Evolutionary conservation across 30 jellyfish, hydroid and myxozoan genomes (phyloP).

Genomic region (Aurelia sp.): DNA sequence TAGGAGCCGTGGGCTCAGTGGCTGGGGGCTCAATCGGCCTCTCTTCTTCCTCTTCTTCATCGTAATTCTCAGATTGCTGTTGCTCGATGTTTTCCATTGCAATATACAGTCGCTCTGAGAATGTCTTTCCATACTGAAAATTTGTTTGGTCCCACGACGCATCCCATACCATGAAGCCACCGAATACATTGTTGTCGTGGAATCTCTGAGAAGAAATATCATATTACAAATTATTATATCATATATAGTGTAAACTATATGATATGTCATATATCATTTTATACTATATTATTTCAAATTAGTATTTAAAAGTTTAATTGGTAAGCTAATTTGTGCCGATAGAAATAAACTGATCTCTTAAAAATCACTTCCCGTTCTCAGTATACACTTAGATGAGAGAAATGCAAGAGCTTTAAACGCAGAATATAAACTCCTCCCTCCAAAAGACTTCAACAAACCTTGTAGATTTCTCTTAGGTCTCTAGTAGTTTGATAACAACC

Average conservation of each 20-base stretch:
- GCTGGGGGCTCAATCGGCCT: slow-evolving; percentile 68
- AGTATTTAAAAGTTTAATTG: too few relatives aligned
- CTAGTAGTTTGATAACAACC: slow-evolving; percentile 66
- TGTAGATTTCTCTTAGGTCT: slow-evolving; percentile 43
- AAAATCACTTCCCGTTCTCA: too few relatives aligned
- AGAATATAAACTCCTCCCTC: too few relatives aligned
- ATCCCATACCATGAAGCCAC: slow-evolving; percentile 80
- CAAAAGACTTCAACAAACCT: neutral
- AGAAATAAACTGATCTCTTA: too few relatives aligned
- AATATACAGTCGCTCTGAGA: slow-evolving; percentile 35
- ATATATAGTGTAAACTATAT: too few relatives aligned
- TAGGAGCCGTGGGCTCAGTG: slow-evolving; percentile 50
- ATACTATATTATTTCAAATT: too few relatives aligned
- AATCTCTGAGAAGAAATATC: slow-evolving; percentile 24
- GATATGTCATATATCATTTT: too few relatives aligned
- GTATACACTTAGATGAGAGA: too few relatives aligned
- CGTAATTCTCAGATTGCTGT: slow-evolving; percentile 42
- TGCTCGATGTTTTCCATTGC: slow-evolving; percentile 38
- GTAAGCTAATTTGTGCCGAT: too few relatives aligned
- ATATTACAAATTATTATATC: too few relatives aligned
- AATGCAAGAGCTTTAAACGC: too few relatives aligned
- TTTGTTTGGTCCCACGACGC: slow-evolving; percentile 71
- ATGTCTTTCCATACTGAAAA: slow-evolving; percentile 54
- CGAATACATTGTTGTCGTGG: slow-evolving; percentile 46
- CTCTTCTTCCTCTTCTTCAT: slow-evolving; percentile 69